These are phyloP conservation scores for Alethe castanea DNA, from an alignment of 2,113 vertebrate species.

Conservation along the genomic window DNA sequence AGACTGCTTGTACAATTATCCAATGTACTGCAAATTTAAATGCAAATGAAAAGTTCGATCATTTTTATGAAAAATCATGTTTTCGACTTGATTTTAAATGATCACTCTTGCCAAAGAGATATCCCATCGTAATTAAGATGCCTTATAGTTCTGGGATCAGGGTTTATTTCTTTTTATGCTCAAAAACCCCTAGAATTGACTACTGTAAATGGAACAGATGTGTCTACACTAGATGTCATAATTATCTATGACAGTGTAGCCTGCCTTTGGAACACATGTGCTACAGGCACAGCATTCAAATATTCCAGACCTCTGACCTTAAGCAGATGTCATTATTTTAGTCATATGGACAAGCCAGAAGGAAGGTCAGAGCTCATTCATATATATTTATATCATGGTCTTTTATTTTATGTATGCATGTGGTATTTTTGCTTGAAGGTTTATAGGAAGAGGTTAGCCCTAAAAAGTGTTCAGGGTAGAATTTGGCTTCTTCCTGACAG, in stretches of 20 bases:
- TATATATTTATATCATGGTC: not conserved
- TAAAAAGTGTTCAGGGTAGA: not conserved
- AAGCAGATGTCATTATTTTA: constrained; percentile 38
- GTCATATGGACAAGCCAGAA: constrained; percentile 28
- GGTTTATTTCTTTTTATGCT: not conserved
- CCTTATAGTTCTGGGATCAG: not conserved
- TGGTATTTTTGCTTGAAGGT: not conserved
- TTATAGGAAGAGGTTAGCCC: not conserved
- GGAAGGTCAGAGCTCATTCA: not conserved
- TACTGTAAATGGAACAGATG: not conserved
- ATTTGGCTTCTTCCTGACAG: not conserved
- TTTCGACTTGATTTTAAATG: not conserved
- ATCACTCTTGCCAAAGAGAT: not conserved
- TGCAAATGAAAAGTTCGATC: not conserved
- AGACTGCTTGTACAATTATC: not conserved
- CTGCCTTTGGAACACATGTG: not conserved
- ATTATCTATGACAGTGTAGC: constrained; percentile 13
- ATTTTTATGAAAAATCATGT: not conserved
- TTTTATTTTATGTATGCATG: not conserved
- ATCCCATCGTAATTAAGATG: not conserved
- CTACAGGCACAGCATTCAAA: not conserved
- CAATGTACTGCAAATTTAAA: not conserved
- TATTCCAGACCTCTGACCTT: constrained; percentile 36
- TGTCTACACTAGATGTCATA: not conserved
- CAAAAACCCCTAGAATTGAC: not conserved